These are phyloP conservation scores for Pristionchus fissidentatus DNA, from an alignment of 2,888 invertebrate species.

Conservation along the genomic window DNA sequence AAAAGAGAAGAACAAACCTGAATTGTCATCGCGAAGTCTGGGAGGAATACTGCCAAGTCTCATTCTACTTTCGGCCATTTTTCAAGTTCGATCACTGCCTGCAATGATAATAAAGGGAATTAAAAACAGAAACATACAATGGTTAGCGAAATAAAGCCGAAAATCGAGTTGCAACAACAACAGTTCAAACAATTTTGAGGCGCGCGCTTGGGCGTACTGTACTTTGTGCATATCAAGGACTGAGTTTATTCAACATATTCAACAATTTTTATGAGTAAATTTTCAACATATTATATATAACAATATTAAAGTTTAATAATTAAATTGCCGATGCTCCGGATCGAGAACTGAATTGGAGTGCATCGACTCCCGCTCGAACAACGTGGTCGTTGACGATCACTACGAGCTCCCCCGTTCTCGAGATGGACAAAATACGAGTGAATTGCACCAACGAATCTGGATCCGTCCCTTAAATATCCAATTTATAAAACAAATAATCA, in stretches of 20 bases:
- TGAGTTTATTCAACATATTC: not conserved
- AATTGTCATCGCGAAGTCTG: not conserved
- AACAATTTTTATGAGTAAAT: too few relatives aligned
- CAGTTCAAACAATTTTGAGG: not conserved
- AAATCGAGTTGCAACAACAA: not conserved
- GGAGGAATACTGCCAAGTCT: not conserved
- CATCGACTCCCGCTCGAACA: constrained; percentile 30
- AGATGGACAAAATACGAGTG: constrained; percentile 27
- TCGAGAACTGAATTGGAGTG: not conserved
- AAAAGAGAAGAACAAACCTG: not conserved
- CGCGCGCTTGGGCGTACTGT: too few relatives aligned
- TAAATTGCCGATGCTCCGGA: not conserved
- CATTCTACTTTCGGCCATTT: not conserved
- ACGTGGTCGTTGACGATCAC: constrained; percentile 42
- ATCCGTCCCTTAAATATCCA: constrained; percentile 8
- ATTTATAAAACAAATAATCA: too few relatives aligned
- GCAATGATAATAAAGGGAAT: not conserved
- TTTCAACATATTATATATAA: not conserved
- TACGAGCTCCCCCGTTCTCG: not conserved
- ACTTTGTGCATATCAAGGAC: not conserved
- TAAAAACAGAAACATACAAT: not conserved
- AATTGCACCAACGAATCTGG: not conserved
- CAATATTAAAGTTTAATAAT: not conserved
- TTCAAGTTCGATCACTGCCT: not conserved
- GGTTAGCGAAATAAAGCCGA: not conserved